Base-by-base conservation (phyloP, 2,888 invertebrate genomes). In the Lasioglossum villosulum region DNA sequence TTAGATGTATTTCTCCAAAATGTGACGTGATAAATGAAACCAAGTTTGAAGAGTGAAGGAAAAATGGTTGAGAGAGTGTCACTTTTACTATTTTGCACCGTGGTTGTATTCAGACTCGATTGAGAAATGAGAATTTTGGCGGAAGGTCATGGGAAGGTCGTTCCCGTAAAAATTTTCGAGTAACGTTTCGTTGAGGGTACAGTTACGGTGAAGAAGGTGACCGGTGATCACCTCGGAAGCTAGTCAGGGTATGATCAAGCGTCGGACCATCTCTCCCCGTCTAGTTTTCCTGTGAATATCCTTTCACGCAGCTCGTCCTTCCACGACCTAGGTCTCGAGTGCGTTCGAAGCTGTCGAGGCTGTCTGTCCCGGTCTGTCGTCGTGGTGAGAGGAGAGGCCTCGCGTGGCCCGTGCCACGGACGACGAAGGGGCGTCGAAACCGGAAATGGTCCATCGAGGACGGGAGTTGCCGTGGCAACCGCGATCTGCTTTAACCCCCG, bases 381-480 rank as follows among this genome's bases (percentile, higher is more conserved):
- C 27, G 78, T 63, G 83, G 89, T 76, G 84, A 87, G 87, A 90
- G 90, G 85, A 81, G 80, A 86, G 88, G 88, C 82, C 82, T 88
- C 82, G 84, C 39, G 86, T 82, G 89, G 87, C 90, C 88, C 90
- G 89, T 86, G 82, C 83, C 81, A 84, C 85, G 75, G 80, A 56
- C 56, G 56, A 56, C 56, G 76, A 37, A 83, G 86, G 86, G 88
- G 88, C 86, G 84, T 83, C 37, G 89, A 89, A 91, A 92, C 92
- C 92, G 92, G 92, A 92, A 92, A 92, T 91, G 91, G 90, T 89
- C 88, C 90, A 89, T 90, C 91, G 90, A 90, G 90, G 88, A 93
- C 87, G 90, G 90, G 92, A 91, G 92, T 92, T 90, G 88, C 92
- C 93, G 89, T 92, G 91, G 92, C 90, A 92, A 92, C 92, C 89